Evolutionary conservation across 2,888 invertebrate species (phyloP), one percentile per base, ranked within the genome.

Genomic region (Meandrusa payeni): DNA sequence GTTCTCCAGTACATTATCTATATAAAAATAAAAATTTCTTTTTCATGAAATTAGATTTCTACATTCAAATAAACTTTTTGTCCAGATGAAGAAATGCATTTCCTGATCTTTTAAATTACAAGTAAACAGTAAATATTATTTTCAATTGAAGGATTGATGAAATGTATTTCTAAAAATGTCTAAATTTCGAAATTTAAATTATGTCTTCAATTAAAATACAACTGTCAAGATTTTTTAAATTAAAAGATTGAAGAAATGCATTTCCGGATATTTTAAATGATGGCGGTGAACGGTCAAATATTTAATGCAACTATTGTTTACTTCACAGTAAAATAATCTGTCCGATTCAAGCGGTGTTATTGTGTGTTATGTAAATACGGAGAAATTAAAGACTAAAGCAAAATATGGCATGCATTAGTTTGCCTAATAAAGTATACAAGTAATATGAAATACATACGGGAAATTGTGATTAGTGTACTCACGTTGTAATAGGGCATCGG

Each of bases 361-460:
- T 66, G 56, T 66, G 56, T 55, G 56, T 72, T 71, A 58, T 85
- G 78, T 85, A 83, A 76, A 81, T 82, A 80, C 72, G 72, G 83
- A 81, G 81, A 83, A 85, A 70, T 61, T 79, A 71, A 85, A 86
- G 82, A 83, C 82, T 82, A 79, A 57, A 77, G 71, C 58, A 57
- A 72, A 59, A 55, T 55, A 64, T 58, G 80, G 85, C 80, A 80
- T 69, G 56, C 59, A 64, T 71, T 69, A 71, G 77, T 77, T 76
- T 76, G 83, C 85, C 80, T 83, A 80, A 73, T 72, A 41, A 80
- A 69, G 82, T 83, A 85, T 87, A 86, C 85, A 83, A 81, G 64
- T 69, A n/a, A n/a, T 59, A 59, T 76, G 76, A 61, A 77, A 82
- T 83, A 85, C 83, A 86, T 86, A 86, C 83, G 81, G 79, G 62